Conservation (phyloP, 1,140 invertebrate genomes). For the Cydia pomonella region DNA sequence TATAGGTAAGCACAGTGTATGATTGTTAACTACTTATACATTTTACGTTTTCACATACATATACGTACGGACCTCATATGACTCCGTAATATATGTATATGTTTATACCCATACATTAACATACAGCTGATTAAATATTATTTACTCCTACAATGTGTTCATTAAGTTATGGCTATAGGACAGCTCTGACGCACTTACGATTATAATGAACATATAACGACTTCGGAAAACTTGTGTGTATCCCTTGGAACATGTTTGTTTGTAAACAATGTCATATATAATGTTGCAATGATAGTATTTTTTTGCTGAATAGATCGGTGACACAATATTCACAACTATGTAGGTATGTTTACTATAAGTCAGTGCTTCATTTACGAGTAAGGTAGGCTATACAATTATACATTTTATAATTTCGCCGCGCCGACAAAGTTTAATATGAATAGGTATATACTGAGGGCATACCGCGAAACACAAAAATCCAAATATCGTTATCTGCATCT, state of each 20-base stretch:
- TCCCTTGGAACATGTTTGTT: not conserved
- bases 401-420: too few species aligned
- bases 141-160: constrained; percentile 13
- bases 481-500: too few species aligned
- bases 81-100: not conserved
- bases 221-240: not conserved
- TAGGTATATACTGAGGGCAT: too few species aligned
- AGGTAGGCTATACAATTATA: too few species aligned
- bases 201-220: constrained; percentile 12
- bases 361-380: too few species aligned
- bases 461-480: too few species aligned
- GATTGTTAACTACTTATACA: too few species aligned
- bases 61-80: not conserved
- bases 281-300: not conserved
- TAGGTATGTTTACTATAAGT: not conserved
- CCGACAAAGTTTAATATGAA: too few species aligned
- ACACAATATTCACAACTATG: constrained; percentile 5
- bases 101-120: constrained; percentile 8
- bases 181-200: constrained; percentile 16
- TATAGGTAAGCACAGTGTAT: too few species aligned
- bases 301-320: constrained; percentile 1
- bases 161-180: constrained; percentile 17
- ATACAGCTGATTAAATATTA: constrained; percentile 28
- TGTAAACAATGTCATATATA: constrained; percentile 7
- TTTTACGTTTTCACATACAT: too few species aligned